Evolutionary conservation across 1,140 invertebrate species (phyloP).

Genomic region (Semibalanus balanoides): DNA sequence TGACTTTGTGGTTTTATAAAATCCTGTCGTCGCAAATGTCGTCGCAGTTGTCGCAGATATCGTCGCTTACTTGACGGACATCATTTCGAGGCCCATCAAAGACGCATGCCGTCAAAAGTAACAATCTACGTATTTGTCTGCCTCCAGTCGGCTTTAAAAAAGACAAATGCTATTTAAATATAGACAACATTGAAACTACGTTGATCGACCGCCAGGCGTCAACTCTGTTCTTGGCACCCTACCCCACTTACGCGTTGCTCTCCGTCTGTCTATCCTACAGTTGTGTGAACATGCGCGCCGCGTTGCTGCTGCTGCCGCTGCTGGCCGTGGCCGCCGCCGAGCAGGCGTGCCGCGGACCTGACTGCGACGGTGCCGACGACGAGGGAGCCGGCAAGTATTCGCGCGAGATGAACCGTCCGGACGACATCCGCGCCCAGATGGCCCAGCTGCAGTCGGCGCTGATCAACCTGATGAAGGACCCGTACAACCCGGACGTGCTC

Average conservation of each 20-base stretch:
- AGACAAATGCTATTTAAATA: background rate
- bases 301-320: background rate
- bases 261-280: too few relatives aligned
- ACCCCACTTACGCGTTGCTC: too few relatives aligned
- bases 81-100: too few relatives aligned
- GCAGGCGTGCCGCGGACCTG: background rate
- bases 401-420: background rate
- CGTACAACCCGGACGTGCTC: slow-evolving; percentile 2
- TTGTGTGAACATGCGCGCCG: too few relatives aligned
- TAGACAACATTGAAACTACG: background rate
- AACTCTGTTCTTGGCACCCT: background rate
- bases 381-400: background rate
- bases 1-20: too few relatives aligned
- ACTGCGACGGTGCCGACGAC: background rate
- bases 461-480: slow-evolving; percentile 3
- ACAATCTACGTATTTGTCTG: too few relatives aligned
- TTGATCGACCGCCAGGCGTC: background rate
- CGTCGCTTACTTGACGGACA: too few relatives aligned
- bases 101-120: too few relatives aligned
- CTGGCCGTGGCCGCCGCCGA: background rate
- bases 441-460: background rate
- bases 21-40: too few relatives aligned
- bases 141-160: too few relatives aligned
- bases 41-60: too few relatives aligned
- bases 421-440: background rate